Base-by-base conservation (phyloP, 2,888 invertebrate species). In the Galerucella nymphaeae region DNA sequence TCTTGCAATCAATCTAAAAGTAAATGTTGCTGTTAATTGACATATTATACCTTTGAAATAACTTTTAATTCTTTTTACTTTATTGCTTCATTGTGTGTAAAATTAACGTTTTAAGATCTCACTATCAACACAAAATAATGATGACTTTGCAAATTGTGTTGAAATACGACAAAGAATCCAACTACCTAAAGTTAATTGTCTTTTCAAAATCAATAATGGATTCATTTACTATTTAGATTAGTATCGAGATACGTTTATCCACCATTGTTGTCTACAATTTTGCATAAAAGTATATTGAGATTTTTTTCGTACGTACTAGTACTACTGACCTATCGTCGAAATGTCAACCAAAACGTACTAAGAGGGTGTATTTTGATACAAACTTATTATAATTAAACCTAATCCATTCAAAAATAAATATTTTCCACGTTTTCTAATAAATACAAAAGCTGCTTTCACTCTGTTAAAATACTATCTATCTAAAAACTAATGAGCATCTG, bases 401-500 rank as follows among this genome's bases (percentile, higher is more conserved):
- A 67, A 38, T 14, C n/a, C 63, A 48, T 63, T 48, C 48, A 63
- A 48, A 63, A 63, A 18, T 63, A 63, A 45, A 63, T 63, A 62
- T 41, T 38, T 58, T 20, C 8, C 20, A 58, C 16, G 20, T 63
- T 42, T 30, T 30, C 16, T 16, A 30, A 58, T 58, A 58, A 58
- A 58, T 58, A 58, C 42, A 62, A 62, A 62, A 62, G 55, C 66
- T 58, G 66, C 42, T 42, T 16, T 65, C 20, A 30, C 38, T 50
- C 38, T 20, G 8, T 5, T 16, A 65, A 53, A 63, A n/a, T 65
- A 20, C 20, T 16, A 38, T 53, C 9, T 55, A 18, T 38, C 65
- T 50, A 65, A 55, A 48, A 64, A 45, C 38, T 66, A 57, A 23
- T 58, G 66, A 66, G 66, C 66, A 66, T 66, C 66, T 58, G 58